Evolutionary conservation across 2,888 invertebrate genomes (phyloP), one percentile per base, ranked within the genome.

Genomic region (Sacculina carcini): DNA sequence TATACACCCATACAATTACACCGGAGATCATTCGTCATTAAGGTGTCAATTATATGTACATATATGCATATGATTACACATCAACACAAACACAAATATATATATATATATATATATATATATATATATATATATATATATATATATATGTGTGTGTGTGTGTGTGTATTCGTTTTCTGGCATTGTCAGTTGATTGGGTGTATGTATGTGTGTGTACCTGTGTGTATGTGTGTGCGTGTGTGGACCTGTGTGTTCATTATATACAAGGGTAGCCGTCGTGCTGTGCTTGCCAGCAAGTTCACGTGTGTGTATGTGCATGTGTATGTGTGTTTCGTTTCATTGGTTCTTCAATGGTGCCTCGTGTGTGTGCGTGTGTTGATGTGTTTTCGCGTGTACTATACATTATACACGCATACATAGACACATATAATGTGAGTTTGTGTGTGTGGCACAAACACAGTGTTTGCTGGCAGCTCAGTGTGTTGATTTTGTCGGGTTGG

Each of bases 21-120:
- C 16, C 40, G 9, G 21, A 40, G 21, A 40, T 19, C 16, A 40
- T 9, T 40, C 14, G 21, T 3, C 21, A 23, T 23, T 42, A 42
- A 23, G 24, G 28, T n/a, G 28, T n/a, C 21, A 28, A 31, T n/a
- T 31, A 28, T 48, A 28, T 48, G 19, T 48, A 28, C 32, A 28
- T 31, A 28, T 48, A 28, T 48, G 32, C 32, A 28, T 48, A 48
- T 48, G 32, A 31, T 31, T 48, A 48, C 32, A 48, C 31, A 48
- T 48, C 28, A 31, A 48, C 32, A 48, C 32, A 48, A 31, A 48
- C 32, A 48, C 31, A 48, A 31, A 48, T 48, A 48, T 48, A 48
- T 48, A 48, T 48, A 48, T 14, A 28, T 28, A 12, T 12, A 14
- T 12, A 28, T 31, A 48, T 28, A 29, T 28, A 48, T 2, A 48